A percentile compares a stretch with the other conserved stretches of the same genome.
Evolutionary conservation across 2,888 invertebrate species (phyloP).

Genomic region (Machimus atricapillus): DNA sequence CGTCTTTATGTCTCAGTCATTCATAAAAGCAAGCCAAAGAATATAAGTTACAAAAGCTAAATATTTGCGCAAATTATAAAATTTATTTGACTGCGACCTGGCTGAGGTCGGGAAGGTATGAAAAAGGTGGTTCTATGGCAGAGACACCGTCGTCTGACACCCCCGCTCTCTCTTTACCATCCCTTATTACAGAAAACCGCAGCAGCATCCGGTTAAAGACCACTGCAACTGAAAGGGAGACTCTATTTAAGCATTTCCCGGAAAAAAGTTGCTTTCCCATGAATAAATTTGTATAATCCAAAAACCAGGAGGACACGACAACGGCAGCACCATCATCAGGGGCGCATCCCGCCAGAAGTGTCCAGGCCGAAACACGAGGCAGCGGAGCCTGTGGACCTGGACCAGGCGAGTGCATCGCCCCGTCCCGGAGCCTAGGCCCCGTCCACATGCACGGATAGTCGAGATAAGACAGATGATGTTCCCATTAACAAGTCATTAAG

Average conservation of each 20-base stretch:
- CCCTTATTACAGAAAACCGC: background rate
- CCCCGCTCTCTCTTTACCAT: background rate
- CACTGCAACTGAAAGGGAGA: background rate
- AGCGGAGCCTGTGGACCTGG: background rate
- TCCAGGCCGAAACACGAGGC: background rate
- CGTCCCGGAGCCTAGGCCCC: background rate
- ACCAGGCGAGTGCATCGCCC: constrained; percentile 5
- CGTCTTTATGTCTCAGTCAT: background rate
- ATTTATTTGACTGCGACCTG: background rate
- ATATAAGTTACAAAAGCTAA: background rate
- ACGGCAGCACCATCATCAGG: background rate
- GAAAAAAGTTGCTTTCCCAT: constrained; percentile 23
- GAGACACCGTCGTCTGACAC: background rate
- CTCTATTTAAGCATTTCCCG: background rate
- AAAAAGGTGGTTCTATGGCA: background rate
- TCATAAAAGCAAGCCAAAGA: background rate
- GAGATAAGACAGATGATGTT: constrained; percentile 32
- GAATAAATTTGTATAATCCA: constrained; percentile 33
- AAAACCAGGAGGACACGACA: background rate
- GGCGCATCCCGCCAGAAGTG: background rate
- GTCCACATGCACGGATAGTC: background rate
- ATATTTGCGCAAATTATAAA: background rate
- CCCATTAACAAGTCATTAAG: constrained; percentile 37
- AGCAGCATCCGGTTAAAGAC: background rate
- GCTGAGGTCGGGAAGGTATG: background rate